phyloP scores from a whole-genome alignment of 2,113 vertebrate species.

The Pluvianellus socialis region DNA sequence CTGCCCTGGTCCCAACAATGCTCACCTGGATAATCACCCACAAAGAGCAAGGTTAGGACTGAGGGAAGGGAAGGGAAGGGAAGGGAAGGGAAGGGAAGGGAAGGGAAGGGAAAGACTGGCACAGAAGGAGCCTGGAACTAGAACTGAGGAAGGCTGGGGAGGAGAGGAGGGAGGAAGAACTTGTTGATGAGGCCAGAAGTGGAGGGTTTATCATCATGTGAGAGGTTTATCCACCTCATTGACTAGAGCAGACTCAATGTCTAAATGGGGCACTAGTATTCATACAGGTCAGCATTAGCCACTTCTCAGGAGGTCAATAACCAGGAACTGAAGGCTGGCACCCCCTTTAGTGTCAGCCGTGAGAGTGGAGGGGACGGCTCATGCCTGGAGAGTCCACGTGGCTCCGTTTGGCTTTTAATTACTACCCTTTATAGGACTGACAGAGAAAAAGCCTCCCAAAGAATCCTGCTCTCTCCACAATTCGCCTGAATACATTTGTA shows the following conservation, averaged over 20 bases:
- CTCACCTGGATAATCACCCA: neutral
- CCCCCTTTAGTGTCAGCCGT: neutral
- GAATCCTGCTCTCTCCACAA: neutral
- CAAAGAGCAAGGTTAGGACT: neutral
- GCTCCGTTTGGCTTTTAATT: neutral
- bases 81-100: neutral
- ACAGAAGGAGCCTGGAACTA: neutral
- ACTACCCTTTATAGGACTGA: neutral
- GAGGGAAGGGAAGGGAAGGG: neutral
- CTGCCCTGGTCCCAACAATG: neutral
- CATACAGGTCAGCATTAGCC: accelerated
- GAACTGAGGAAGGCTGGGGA: neutral
- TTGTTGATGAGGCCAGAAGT: neutral
- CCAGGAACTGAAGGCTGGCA: neutral
- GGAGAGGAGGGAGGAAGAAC: neutral
- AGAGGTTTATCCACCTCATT: neutral
- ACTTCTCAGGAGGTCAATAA: neutral
- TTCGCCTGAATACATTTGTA: neutral
- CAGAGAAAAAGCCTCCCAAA: neutral
- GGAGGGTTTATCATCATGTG: neutral
- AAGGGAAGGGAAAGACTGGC: neutral
- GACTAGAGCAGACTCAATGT: neutral
- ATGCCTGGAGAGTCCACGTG: neutral
- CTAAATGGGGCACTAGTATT: neutral
- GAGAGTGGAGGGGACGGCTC: neutral